Conservation (phyloP, 2,888 invertebrate species). For the Lagria hirta region DNA sequence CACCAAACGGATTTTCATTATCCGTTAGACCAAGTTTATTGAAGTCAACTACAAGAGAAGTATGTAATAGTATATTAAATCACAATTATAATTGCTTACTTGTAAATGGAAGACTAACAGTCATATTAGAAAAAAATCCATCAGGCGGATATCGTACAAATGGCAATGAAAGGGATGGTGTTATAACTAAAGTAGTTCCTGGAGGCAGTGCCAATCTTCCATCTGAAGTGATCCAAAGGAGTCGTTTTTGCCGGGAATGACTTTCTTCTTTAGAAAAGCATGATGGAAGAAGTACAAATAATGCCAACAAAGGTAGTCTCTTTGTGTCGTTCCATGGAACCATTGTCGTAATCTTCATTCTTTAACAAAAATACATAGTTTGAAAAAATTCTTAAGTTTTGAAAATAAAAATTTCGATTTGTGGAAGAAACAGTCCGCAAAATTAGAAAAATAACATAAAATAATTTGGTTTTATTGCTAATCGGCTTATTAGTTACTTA, state of each 20-base stretch:
- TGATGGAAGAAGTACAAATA: slow-evolving; percentile 29
- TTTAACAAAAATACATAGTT: too few relatives aligned
- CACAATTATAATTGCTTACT: slow-evolving; percentile 62
- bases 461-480: too few relatives aligned
- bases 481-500: too few relatives aligned
- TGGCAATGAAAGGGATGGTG: slow-evolving; percentile 79
- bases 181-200: slow-evolving; percentile 76
- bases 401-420: too few relatives aligned
- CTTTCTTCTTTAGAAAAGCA: slow-evolving; percentile 37
- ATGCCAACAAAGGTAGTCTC: slow-evolving; percentile 5
- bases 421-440: too few relatives aligned
- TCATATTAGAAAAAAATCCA: slow-evolving; percentile 82
- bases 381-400: too few relatives aligned
- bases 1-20: slow-evolving; percentile 84
- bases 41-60: slow-evolving; percentile 69
- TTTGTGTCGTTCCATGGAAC: slow-evolving; percentile 7
- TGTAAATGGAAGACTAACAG: slow-evolving; percentile 80
- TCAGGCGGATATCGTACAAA: slow-evolving; percentile 83
- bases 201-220: slow-evolving; percentile 82
- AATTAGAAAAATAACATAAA: too few relatives aligned
- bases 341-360: slow-evolving; percentile 54
- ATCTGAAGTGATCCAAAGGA: slow-evolving; percentile 84
- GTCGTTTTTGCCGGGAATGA: slow-evolving; percentile 78
- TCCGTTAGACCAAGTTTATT: slow-evolving; percentile 84
- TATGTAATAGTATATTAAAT: slow-evolving; percentile 7